A percentile compares a stretch with the other conserved stretches of the same genome.
Conservation (phyloP, 2,113 vertebrate species). For the Zosterops lateralis region DNA sequence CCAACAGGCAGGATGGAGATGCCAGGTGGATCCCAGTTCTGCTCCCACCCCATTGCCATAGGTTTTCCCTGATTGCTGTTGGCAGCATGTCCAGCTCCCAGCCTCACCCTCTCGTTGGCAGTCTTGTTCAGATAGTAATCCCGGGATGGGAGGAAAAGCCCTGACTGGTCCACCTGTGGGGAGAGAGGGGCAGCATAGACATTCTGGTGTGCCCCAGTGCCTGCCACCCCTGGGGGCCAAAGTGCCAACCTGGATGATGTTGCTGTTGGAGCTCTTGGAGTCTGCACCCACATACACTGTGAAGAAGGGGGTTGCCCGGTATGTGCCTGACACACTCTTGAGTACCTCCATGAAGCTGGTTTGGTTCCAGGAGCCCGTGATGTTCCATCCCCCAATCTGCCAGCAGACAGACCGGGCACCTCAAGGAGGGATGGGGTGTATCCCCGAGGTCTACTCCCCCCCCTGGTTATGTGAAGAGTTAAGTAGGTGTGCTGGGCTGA, state of each 20-base stretch:
- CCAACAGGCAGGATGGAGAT: not conserved
- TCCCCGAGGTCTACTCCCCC: not conserved
- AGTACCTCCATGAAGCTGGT: slow-evolving; percentile 94
- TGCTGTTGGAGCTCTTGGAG: slow-evolving; percentile 96
- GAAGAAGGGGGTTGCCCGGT: slow-evolving; percentile 92
- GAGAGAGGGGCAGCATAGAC: not conserved
- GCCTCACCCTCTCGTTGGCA: slow-evolving; percentile 89
- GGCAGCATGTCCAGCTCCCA: not conserved
- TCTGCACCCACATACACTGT: slow-evolving; percentile 88
- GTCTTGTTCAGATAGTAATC: slow-evolving; percentile 98
- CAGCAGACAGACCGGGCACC: not conserved
- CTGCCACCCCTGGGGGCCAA: fast-evolving
- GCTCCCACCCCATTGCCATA: fast-evolving
- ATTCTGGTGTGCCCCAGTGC: fast-evolving
- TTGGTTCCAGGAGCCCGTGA: slow-evolving; percentile 91
- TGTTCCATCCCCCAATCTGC: slow-evolving; percentile 94
- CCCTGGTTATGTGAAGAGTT: fast-evolving
- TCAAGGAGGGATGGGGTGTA: not conserved
- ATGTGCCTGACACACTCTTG: slow-evolving; percentile 90
- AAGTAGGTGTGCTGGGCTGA: fast-evolving
- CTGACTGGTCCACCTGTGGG: slow-evolving; percentile 91
- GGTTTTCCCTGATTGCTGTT: not conserved
- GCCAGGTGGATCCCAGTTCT: not conserved
- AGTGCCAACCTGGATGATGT: slow-evolving; percentile 87
- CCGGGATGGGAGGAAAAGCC: slow-evolving; percentile 92